A percentile compares a stretch with the other conserved stretches of the same genome.
Conservation (phyloP, 2,797 vertebrate species). For the Myotis daubentonii region DNA sequence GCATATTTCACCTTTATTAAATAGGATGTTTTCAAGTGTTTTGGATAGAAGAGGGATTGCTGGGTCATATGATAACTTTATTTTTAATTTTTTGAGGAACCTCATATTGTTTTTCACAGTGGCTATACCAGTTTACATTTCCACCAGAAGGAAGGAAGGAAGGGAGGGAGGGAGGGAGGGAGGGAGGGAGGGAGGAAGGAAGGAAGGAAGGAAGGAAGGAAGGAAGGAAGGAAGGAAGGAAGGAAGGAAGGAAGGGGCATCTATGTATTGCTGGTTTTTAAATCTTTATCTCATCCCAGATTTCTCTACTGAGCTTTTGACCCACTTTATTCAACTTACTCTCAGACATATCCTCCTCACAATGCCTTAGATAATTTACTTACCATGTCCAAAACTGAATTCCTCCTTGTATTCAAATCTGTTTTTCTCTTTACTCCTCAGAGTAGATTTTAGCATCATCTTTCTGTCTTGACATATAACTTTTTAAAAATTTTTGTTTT, state of each 20-base stretch:
- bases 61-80: neutral
- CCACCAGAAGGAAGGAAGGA: too few species aligned
- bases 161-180: too few species aligned
- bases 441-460: neutral
- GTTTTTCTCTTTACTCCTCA: neutral
- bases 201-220: accelerated
- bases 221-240: too few species aligned
- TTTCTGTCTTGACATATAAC: neutral
- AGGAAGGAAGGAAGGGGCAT: neutral
- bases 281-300: neutral
- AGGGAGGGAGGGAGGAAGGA: accelerated
- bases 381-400: neutral
- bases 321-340: neutral
- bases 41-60: neutral
- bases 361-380: neutral
- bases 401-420: neutral
- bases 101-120: neutral
- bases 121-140: neutral
- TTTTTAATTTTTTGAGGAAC: neutral
- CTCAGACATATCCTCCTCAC: neutral
- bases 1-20: too few species aligned
- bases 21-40: neutral
- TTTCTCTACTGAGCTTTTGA: neutral
- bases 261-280: neutral
- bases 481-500: neutral